Base-by-base conservation (phyloP, 2,797 vertebrate species). In the Sebastes hubbsi region DNA sequence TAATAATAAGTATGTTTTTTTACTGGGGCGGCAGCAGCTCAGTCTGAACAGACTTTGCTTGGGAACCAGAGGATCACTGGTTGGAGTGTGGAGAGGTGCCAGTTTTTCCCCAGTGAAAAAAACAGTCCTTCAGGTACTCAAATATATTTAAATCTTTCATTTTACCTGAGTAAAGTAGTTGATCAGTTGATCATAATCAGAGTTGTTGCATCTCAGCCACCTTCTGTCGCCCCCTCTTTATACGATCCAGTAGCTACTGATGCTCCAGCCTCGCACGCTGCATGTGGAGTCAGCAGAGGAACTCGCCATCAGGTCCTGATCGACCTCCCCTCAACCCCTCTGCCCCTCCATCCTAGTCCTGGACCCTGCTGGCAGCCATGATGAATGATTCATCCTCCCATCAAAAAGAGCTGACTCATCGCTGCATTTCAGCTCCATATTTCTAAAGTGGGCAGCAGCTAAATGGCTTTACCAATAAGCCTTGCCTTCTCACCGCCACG, bases 301-400 rank as follows among this genome's bases (percentile, higher is more conserved):
- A 88, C 85, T 91, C 84, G 86, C 90, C 89, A 90, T 94, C 86
- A 87, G 90, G 86, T 92, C 86, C 77, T 86, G 85, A 93, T 92
- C 76, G 86, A 94, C 89, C 89, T 90, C 83, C 88, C 75, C 81
- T 77, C 83, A 66, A 74, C 77, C 76, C 72, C 87, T 77, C 78
- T 71, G 8, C 55, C 82, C 78, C 79, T 83, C 58, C 73, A 76
- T 86, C 77, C 84, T 12, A 22, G 71, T 88, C 85, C 83, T 87
- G 87, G 90, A 93, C 83, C 81, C 79, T 62, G 90, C 90, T 90
- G 82, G 87, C 82, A 81, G 88, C 87, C 87, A 90, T 91, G 94
- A 95, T 95, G 95, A 95, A 95, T 94, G 95, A 95, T 94, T 95
- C 94, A 94, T 94, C 91, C 90, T 84, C 81, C 72, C 63, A 49